Evolutionary conservation across 2,888 invertebrate species (phyloP), one percentile per base, ranked within the genome.

Genomic region (Octonoba sinensis): DNA sequence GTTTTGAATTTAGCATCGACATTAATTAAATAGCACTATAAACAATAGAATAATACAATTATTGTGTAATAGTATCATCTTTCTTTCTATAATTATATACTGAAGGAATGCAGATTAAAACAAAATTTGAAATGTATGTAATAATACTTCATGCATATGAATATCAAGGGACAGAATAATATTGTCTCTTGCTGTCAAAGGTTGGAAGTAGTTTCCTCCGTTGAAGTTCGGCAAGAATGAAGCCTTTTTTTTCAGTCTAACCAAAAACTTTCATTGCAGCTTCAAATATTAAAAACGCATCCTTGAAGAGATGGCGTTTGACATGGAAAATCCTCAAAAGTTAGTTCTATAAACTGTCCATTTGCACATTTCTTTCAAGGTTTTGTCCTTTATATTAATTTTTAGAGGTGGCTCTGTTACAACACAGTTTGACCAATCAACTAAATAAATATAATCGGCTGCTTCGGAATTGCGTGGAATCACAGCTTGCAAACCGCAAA

Each of bases 151-250:
- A 20, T 60, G 27, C 22, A 24, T 20, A 60, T 16, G 15, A 20
- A 60, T 16, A 22, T 15, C 24, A 15, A 24, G 22, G 15, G 4
- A 22, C 6, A 20, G 22, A 60, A 60, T 60, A 11, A 27, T 60
- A 60, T 27, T 60, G 27, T 60, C 60, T n/a, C 15, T n/a, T 20
- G 16, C 24, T 60, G 60, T 49, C 49, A 49, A n/a, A n/a, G n/a
- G n/a, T n/a, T n/a, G n/a, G n/a, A n/a, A n/a, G n/a, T n/a, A n/a
- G n/a, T n/a, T n/a, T 15, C 12, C 4, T 11, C 16, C 4, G 22
- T 60, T 60, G 22, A 60, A 60, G 22, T 11, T 60, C 24, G 24
- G 11, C 22, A 60, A 6, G 60, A 24, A 60, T 27, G 24, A 22
- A 60, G 15, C 60, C 60, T 16, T 60, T 24, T 60, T 24, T 4